A percentile compares a stretch with the other conserved stretches of the same genome.
Evolutionary conservation across 30 jellyfish, hydroid and myxozoan species (phyloP).

Genomic region (Cassiopea andromeda): DNA sequence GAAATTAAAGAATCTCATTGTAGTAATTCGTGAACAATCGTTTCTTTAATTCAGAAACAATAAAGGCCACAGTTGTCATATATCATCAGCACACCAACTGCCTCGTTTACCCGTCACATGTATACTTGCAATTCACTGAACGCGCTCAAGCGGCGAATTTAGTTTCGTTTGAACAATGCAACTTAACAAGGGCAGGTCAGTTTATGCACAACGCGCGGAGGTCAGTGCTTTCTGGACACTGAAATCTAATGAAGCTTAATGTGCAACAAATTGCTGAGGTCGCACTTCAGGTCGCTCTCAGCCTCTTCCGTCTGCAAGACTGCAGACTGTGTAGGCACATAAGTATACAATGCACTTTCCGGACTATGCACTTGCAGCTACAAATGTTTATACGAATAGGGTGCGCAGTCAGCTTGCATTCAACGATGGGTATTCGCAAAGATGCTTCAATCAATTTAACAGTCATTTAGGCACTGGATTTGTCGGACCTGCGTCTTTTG

Average conservation of each 20-base stretch:
- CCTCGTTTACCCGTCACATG: constrained; percentile 46
- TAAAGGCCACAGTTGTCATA: constrained; percentile 60
- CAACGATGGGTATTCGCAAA: constrained; percentile 14
- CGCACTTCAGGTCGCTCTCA: constrained; percentile 9
- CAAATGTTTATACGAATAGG: constrained; percentile 15
- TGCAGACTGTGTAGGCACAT: background rate
- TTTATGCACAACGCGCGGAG: constrained; percentile 33
- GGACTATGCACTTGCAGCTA: constrained; percentile 23
- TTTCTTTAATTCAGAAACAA: constrained; percentile 37
- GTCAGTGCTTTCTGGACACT: constrained; percentile 53
- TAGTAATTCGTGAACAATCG: constrained; percentile 36
- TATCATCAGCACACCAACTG: constrained; percentile 36
- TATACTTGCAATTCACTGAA: constrained; percentile 35
- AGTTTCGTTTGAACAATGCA: constrained; percentile 2
- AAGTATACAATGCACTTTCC: constrained; percentile 33
- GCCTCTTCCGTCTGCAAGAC: background rate
- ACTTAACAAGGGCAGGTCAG: constrained; percentile 35
- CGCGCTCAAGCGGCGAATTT: constrained; percentile 66
- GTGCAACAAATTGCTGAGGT: constrained; percentile 33
- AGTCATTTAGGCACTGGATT: constrained; percentile 13
- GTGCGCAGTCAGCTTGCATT: constrained; percentile 23
- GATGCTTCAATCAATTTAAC: constrained; percentile 6
- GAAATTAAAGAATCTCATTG: background rate
- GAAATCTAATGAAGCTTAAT: constrained; percentile 37
- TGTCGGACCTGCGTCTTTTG: constrained; percentile 66